phyloP scores from a whole-genome alignment of 2,888 invertebrate genomes.

The Apamea sordens region DNA sequence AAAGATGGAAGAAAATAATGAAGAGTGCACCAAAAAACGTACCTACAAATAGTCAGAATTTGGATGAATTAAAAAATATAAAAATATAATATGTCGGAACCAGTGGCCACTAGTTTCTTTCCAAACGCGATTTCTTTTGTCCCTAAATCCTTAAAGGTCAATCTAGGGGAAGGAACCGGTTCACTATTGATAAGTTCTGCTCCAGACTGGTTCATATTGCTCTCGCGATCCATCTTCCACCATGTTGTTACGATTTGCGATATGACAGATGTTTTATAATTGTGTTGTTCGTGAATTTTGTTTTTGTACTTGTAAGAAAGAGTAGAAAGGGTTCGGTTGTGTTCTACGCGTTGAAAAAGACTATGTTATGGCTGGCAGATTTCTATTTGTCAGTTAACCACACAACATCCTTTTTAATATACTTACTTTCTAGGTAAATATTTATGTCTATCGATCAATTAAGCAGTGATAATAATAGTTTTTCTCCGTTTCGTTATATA shows the following conservation, averaged over 20 bases:
- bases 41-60: too few relatives aligned
- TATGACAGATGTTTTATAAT: conserved; percentile 22
- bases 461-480: too few relatives aligned
- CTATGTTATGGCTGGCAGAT: too few relatives aligned
- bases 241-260: background rate
- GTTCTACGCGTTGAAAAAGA: background rate
- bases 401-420: too few relatives aligned
- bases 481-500: too few relatives aligned
- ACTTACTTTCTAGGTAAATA: too few relatives aligned
- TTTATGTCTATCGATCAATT: too few relatives aligned
- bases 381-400: background rate
- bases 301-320: background rate
- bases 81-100: background rate
- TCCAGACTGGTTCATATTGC: conserved; percentile 14
- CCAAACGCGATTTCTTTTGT: background rate
- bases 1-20: too few relatives aligned
- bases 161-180: conserved; percentile 40
- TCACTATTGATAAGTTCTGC: conserved; percentile 6
- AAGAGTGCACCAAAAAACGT: too few relatives aligned
- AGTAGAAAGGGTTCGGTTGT: background rate
- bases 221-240: conserved; percentile 24
- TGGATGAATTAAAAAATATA: too few relatives aligned
- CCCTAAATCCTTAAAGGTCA: background rate
- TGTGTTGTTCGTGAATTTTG: background rate
- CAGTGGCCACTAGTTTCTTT: background rate